A percentile compares a stretch with the other conserved stretches of the same genome.
These are phyloP conservation scores for Grapholita molesta DNA, from an alignment of 1,140 invertebrate species.

Conservation along the genomic window DNA sequence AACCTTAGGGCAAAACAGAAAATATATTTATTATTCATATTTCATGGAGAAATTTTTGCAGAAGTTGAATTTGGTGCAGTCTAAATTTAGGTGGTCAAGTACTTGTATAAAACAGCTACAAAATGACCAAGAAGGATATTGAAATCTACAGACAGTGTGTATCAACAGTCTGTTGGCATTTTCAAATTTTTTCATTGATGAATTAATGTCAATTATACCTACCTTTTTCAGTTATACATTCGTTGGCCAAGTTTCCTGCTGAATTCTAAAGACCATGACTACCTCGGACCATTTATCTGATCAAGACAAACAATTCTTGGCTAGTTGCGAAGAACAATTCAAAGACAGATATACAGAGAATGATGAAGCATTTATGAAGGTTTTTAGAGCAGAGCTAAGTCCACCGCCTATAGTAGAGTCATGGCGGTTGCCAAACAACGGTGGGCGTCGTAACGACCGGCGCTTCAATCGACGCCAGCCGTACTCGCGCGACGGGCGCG, in stretches of 20 bases:
- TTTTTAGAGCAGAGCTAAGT: slow-evolving; percentile 52
- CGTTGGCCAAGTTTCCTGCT: slow-evolving; percentile 36
- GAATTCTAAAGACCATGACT: slow-evolving; percentile 43
- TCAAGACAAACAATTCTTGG: slow-evolving; percentile 63
- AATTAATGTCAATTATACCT: neutral
- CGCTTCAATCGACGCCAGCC: slow-evolving; percentile 42
- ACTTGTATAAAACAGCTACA: no score
- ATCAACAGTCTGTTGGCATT: no score
- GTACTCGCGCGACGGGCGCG: slow-evolving; percentile 31
- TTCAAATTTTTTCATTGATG: neutral
- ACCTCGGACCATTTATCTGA: slow-evolving; percentile 38
- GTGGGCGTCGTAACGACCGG: slow-evolving; percentile 40
- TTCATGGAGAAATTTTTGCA: no score
- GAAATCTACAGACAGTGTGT: no score
- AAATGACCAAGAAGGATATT: no score
- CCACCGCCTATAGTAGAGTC: slow-evolving; percentile 65
- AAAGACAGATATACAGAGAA: slow-evolving; percentile 69
- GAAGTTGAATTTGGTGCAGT: no score
- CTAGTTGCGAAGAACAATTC: slow-evolving; percentile 63
- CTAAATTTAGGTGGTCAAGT: no score
- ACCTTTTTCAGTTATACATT: slow-evolving; percentile 51
- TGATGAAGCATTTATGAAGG: slow-evolving; percentile 71
- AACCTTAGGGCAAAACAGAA: no score
- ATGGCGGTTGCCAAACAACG: slow-evolving; percentile 44
- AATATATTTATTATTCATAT: no score